Evolutionary conservation across 1,140 invertebrate species (phyloP), one percentile per base, ranked within the genome.

Genomic region (Spodoptera frugiperda): DNA sequence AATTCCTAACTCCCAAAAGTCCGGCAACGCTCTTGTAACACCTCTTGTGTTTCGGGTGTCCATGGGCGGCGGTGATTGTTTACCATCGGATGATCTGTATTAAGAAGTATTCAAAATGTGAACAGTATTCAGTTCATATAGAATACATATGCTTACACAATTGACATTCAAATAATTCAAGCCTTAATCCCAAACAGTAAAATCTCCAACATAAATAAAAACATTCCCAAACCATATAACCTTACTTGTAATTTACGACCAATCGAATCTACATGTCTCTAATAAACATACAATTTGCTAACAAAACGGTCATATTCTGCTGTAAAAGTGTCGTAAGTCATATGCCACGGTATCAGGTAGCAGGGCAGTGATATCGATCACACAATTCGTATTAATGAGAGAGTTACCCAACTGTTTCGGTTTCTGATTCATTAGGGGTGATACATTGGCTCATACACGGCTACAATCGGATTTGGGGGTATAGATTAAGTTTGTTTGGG

Each of bases 371-470:
- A 63, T 90, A 91, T 90, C 78, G 90, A 90, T 89, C 85, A 88
- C 83, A 87, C 85, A 84, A 85, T 65, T 83, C 65, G 68, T 67
- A 80, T 88, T 88, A 91, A 90, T 90, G 81, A 88, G 85, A 33
- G 61, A 70, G 78, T 90, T 89, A 89, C 83, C 81, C 73, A 86
- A 87, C 86, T 63, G 83, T 86, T 89, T 87, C 78, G 87, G 85
- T 82, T 39, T 87, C 82, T 91, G 88, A 91, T 91, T 90, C 88
- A 89, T 91, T 91, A 90, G 72, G 72, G 81, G 82, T 88, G 84
- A 90, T 92, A 89, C 83, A 86, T 89, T 84, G 88, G 78, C 82
- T 81, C 84, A 86, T 89, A 83, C 78, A 79, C 77, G 78, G 19
- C 80, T 81, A 63, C 73, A 78, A 82, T 81, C 78, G 74, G 46